phyloP scores from a whole-genome alignment of 2,797 vertebrate genomes.

The Urophycis tenuis region DNA sequence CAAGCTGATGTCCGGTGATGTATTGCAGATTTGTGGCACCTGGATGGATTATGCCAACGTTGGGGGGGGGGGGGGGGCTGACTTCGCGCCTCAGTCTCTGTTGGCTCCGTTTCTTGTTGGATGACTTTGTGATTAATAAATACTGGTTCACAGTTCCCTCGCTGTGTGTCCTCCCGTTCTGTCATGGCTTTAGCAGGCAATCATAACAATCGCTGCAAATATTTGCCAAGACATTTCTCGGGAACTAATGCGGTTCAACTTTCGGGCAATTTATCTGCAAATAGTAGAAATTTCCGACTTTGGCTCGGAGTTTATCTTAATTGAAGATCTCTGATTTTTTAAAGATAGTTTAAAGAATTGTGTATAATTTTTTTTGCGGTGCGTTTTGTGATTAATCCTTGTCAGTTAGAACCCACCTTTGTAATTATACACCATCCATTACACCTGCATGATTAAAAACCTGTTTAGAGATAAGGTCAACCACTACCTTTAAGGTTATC shows the following conservation, averaged over 20 bases:
- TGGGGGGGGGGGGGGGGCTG: too few relatives aligned
- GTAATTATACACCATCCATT: neutral
- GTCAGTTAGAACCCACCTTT: neutral
- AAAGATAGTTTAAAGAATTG: neutral
- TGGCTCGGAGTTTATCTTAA: neutral
- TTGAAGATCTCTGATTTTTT: neutral
- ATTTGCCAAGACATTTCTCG: neutral
- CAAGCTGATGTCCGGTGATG: neutral
- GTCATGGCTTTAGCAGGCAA: neutral
- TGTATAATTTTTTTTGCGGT: neutral
- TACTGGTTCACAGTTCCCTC: neutral
- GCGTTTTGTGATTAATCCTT: neutral
- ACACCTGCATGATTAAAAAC: neutral
- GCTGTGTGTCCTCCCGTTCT: neutral
- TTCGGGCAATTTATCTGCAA: neutral
- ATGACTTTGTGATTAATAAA: slow-evolving; percentile 3
- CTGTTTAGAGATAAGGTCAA: neutral
- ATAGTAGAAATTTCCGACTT: neutral
- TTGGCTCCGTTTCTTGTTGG: neutral
- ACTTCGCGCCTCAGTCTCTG: neutral
- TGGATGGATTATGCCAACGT: neutral
- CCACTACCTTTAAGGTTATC: neutral
- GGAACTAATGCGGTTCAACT: neutral
- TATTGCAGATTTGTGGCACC: neutral
- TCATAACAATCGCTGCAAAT: neutral